Evolutionary conservation across 2,797 vertebrate species (phyloP).

Genomic region (Poecilia gillii): DNA sequence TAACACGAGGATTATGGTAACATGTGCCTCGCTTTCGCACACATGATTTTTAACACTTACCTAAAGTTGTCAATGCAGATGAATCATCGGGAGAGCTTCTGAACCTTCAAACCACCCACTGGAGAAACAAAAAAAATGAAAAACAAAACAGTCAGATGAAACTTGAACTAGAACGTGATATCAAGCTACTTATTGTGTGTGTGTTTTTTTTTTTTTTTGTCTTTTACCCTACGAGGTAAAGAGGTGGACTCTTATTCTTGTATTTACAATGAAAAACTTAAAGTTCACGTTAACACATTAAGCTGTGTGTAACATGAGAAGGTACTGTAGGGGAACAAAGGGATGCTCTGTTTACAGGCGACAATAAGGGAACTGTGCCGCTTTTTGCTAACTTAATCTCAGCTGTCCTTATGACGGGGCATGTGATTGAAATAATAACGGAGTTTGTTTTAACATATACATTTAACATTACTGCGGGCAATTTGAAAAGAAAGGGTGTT

Average conservation of each 20-base stretch:
- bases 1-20: background rate
- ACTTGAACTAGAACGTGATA: background rate
- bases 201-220: fast-evolving
- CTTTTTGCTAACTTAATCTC: constrained; percentile 1
- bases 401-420: constrained; percentile 4
- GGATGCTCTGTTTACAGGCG: constrained; percentile 36
- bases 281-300: constrained; percentile 19
- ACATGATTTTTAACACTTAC: constrained; percentile 61
- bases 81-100: constrained; percentile 72
- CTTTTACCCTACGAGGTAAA: background rate
- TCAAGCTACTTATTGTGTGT: background rate
- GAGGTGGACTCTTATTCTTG: background rate
- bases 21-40: background rate
- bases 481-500: background rate
- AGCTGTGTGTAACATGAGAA: constrained; percentile 21
- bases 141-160: background rate
- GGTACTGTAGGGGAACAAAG: constrained; percentile 48
- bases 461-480: background rate
- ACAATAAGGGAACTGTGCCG: constrained; percentile 20
- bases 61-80: constrained; percentile 64
- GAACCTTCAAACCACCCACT: constrained; percentile 57
- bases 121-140: constrained; percentile 18
- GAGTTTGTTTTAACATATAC: background rate
- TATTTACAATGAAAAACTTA: constrained; percentile 10
- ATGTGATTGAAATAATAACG: background rate